Percentiles rank a stretch among this genome's conserved stretches.
Evolutionary conservation across 2,797 vertebrate genomes (phyloP).

Genomic region (Rousettus madagascariensis): DNA sequence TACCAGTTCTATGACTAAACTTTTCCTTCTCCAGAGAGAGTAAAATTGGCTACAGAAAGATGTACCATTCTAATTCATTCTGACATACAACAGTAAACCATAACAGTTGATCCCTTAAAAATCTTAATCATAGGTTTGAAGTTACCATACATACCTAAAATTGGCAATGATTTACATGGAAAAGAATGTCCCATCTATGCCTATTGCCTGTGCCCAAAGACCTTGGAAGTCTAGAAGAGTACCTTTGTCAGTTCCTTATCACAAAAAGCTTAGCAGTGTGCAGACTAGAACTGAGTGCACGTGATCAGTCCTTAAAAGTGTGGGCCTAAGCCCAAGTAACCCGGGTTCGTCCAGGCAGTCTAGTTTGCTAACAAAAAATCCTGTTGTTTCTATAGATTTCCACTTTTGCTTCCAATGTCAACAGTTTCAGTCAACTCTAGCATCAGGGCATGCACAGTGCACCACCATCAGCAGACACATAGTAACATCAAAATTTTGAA

Average conservation of each 20-base stretch:
- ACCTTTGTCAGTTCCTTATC: background rate
- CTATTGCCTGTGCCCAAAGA: background rate
- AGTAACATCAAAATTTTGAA: background rate
- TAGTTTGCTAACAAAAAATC: background rate
- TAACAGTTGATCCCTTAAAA: background rate
- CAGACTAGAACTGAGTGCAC: background rate
- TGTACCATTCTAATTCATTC: background rate
- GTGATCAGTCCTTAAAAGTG: background rate
- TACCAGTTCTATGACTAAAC: background rate
- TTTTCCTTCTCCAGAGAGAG: background rate
- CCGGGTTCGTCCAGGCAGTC: background rate
- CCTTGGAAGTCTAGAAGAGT: background rate
- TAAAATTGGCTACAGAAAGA: background rate
- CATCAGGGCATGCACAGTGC: background rate
- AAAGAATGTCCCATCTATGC: background rate
- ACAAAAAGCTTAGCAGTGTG: background rate
- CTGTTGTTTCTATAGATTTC: background rate
- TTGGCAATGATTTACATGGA: background rate
- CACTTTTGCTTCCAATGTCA: background rate
- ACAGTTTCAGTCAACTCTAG: background rate
- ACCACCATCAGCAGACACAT: background rate
- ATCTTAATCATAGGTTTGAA: background rate
- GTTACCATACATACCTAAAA: background rate
- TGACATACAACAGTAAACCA: background rate
- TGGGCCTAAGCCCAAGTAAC: background rate